These are phyloP conservation scores for Galeopsomyia nigrocyanea DNA, from an alignment of 2,888 invertebrate genomes.

Conservation along the genomic window DNA sequence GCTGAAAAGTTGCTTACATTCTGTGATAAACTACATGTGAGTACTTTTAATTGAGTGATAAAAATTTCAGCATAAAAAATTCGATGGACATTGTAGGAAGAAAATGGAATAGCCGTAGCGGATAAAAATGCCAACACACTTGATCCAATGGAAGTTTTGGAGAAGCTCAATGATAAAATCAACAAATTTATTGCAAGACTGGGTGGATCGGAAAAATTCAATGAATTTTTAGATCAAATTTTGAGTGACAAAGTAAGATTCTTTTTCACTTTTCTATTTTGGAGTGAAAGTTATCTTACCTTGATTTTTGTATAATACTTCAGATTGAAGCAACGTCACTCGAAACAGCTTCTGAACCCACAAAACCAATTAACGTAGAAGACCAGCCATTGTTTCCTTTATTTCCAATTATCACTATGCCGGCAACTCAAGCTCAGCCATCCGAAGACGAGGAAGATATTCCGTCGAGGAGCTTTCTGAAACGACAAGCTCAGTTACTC, in stretches of 20 bases:
- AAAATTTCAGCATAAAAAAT: neutral
- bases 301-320: neutral
- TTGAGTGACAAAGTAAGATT: slow-evolving; percentile 57
- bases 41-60: slow-evolving; percentile 8
- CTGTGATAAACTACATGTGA: slow-evolving; percentile 59
- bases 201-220: slow-evolving; percentile 62
- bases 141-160: slow-evolving; percentile 67
- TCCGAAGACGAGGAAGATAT: slow-evolving; percentile 89
- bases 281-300: no score
- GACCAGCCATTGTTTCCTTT: slow-evolving; percentile 60
- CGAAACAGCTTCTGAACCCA: slow-evolving; percentile 53
- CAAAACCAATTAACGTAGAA: slow-evolving; percentile 52
- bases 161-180: slow-evolving; percentile 67
- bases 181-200: slow-evolving; percentile 65
- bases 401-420: slow-evolving; percentile 57
- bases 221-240: slow-evolving; percentile 60
- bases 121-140: slow-evolving; percentile 61
- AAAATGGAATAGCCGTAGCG: slow-evolving; percentile 68
- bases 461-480: slow-evolving; percentile 83
- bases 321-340: slow-evolving; percentile 60
- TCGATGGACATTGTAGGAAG: slow-evolving; percentile 54
- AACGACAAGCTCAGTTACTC: slow-evolving; percentile 86
- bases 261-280: neutral
- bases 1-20: slow-evolving; percentile 41
- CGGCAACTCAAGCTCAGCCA: slow-evolving; percentile 52